Conservation (phyloP, 2,888 invertebrate species). For the Erebia epiphron region DNA sequence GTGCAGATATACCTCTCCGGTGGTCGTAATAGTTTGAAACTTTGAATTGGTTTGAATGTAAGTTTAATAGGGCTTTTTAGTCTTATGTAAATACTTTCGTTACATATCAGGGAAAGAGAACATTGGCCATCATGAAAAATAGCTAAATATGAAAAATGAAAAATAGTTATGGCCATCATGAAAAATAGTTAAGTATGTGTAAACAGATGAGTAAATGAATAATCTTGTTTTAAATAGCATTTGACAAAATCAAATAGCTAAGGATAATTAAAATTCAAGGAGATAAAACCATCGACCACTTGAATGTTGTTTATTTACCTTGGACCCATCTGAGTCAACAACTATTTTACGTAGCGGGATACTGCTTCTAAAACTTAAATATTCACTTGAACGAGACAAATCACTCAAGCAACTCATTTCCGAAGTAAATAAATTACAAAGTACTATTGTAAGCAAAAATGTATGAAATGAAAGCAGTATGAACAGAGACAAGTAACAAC, state of each 20-base stretch:
- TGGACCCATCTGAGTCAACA: slow-evolving; percentile 90
- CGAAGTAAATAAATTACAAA: not conserved
- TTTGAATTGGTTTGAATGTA: too few relatives aligned
- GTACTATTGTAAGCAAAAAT: not conserved
- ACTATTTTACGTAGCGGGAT: slow-evolving; percentile 89
- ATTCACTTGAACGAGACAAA: slow-evolving; percentile 89
- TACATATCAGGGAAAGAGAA: too few relatives aligned
- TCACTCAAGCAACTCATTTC: slow-evolving; percentile 87
- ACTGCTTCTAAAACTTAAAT: slow-evolving; percentile 90
- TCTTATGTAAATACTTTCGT: too few relatives aligned
- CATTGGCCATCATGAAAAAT: too few relatives aligned
- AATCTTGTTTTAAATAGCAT: not conserved
- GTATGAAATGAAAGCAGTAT: too few relatives aligned
- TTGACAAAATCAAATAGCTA: not conserved
- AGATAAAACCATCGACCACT: slow-evolving; percentile 2
- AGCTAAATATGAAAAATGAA: too few relatives aligned
- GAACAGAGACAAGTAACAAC: too few relatives aligned
- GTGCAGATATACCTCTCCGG: too few relatives aligned
- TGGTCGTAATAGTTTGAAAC: too few relatives aligned
- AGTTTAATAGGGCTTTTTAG: too few relatives aligned
- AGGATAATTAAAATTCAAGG: slow-evolving; percentile 7
- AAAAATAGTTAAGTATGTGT: not conserved
- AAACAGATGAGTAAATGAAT: not conserved
- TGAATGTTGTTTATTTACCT: slow-evolving; percentile 83
- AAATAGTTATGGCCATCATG: too few relatives aligned